Evolutionary conservation across 1,140 invertebrate species (phyloP).

Genomic region (Triops longicaudatus): DNA sequence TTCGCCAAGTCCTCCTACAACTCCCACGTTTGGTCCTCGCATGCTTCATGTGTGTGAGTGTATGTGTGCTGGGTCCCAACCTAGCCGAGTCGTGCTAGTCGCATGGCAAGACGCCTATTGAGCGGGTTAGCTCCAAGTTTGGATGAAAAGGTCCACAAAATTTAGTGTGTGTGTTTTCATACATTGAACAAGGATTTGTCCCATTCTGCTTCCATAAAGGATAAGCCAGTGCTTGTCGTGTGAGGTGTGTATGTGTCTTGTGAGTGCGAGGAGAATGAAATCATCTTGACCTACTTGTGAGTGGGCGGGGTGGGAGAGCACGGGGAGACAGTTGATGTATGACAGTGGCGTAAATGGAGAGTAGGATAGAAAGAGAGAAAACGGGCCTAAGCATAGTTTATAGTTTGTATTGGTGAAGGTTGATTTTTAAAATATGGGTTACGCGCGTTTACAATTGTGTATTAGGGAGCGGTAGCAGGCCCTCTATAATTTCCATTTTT

Average conservation of each 20-base stretch:
- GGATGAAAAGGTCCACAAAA: no score
- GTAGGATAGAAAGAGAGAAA: no score
- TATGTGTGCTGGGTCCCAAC: not conserved
- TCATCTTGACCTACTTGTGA: not conserved
- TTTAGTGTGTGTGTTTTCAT: no score
- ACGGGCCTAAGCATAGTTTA: not conserved
- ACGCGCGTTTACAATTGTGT: not conserved
- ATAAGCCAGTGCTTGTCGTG: no score
- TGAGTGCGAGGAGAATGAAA: not conserved
- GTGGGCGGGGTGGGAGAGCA: not conserved
- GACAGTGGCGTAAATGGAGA: not conserved
- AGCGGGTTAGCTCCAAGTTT: not conserved
- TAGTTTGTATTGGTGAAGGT: not conserved
- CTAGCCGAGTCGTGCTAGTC: not conserved
- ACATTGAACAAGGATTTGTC: no score
- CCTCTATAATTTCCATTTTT: not conserved
- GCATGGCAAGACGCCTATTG: not conserved
- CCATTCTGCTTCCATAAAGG: no score
- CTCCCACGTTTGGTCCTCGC: not conserved
- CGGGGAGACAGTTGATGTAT: not conserved
- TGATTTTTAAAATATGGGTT: constrained; percentile 4
- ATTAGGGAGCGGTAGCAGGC: not conserved
- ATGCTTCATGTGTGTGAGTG: not conserved
- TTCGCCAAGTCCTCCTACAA: not conserved
- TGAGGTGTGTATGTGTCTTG: no score